Base-by-base conservation (phyloP, 2,797 vertebrate species). In the Alcedo quadribrachys region DNA sequence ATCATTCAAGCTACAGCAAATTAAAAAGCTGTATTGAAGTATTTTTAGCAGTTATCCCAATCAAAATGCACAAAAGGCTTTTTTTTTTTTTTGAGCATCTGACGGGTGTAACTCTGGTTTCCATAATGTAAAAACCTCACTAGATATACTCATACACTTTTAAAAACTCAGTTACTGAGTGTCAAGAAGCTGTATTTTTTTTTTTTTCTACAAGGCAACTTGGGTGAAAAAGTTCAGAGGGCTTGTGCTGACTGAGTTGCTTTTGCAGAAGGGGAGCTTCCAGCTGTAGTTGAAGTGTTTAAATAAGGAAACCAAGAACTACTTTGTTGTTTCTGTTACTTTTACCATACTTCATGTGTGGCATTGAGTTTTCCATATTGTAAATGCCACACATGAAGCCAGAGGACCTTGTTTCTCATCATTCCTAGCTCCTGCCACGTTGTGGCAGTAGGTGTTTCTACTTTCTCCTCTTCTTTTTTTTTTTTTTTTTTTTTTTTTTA, bases 251-350 rank as follows among this genome's bases (percentile, higher is more conserved):
- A 95, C 93, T 95, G 96, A 84, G 96, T 97, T 94, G 87, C 86
- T 97, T 98, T 97, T 97, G 95, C 95, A 95, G 37, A 80, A 95
- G 45, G 63, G 91, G 73, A 90, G 84, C 94, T 96, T 95, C 94
- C 94, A 97, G 89, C 92, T 95, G 93, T 93, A 95, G 92, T 32
- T 78, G 84, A 95, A 93, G 93, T 97, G 92, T 97, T 97, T 97
- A 96, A 96, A 96, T 90, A 95, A 95, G 96, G 96, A 97, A 98
- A 96, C 96, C 96, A 89, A 96, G 91, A 70, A 33, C 94, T 90
- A 57, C 88, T 96, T 95, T 93, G 86, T 95, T 95, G 63, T 94
- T 96, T 95, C 86, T 95, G 90, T 88, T 60, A 53, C 95, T 95
- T 93, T 94, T 85, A 63, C 95, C 91, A 71, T 94, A 87, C 96